Conservation (phyloP, 2,113 vertebrate genomes). For the Sebastes schlegelii region DNA sequence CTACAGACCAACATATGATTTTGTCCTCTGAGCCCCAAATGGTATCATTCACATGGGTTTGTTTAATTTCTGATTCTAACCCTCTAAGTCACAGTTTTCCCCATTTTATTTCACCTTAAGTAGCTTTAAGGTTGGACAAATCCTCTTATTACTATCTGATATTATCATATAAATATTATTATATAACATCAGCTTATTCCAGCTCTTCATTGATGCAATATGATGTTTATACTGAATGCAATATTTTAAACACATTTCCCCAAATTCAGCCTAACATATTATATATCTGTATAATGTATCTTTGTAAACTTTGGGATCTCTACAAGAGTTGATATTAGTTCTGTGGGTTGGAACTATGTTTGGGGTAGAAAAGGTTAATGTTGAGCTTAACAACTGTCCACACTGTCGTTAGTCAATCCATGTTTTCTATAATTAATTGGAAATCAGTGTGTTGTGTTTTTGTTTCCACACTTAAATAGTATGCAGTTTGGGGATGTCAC, state of each 20-base stretch:
- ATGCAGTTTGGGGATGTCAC: no score
- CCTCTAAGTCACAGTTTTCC: not conserved
- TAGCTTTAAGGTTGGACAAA: not conserved
- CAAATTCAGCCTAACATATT: not conserved
- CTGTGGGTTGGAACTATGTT: not conserved
- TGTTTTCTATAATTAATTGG: not conserved
- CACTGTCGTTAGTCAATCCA: not conserved
- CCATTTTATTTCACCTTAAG: not conserved
- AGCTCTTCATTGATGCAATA: not conserved
- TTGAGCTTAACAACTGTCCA: not conserved
- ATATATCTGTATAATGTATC: not conserved
- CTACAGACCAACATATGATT: slow-evolving; percentile 4
- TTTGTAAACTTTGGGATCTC: not conserved
- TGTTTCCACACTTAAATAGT: not conserved
- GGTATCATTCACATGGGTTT: not conserved
- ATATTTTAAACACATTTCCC: not conserved
- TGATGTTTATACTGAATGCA: not conserved
- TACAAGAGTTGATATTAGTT: not conserved
- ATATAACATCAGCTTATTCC: not conserved
- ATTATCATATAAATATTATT: not conserved
- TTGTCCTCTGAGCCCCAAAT: not conserved
- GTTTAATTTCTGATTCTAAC: not conserved
- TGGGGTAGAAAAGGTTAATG: not conserved
- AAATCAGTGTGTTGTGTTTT: not conserved
- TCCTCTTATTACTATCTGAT: not conserved